Conservation (phyloP, 2,113 vertebrate genomes). For the Myiozetetes cayanensis region DNA sequence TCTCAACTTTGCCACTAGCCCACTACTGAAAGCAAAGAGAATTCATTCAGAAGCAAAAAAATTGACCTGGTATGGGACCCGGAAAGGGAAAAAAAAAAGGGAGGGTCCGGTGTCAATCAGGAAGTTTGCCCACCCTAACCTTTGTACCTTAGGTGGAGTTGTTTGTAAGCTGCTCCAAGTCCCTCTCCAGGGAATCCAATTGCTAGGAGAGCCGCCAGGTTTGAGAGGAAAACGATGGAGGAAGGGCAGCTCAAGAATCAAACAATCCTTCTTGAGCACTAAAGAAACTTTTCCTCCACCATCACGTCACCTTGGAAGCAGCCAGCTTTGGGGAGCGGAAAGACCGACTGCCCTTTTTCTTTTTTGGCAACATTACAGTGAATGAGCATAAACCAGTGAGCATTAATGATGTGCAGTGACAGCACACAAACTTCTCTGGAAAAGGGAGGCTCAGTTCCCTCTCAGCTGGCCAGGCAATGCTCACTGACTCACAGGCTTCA, state of each 20-base stretch:
- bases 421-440: slow-evolving; percentile 47
- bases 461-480: slow-evolving; percentile 28
- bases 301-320: slow-evolving; percentile 16
- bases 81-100: slow-evolving; percentile 6
- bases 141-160: slow-evolving; percentile 63
- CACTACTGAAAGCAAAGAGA: not conserved
- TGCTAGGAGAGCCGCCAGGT: not conserved
- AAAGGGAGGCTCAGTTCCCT: slow-evolving; percentile 6
- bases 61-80: not conserved
- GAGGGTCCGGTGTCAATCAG: not conserved
- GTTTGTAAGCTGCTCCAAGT: slow-evolving; percentile 4
- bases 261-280: not conserved
- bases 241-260: slow-evolving; percentile 23
- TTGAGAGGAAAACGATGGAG: slow-evolving; percentile 13
- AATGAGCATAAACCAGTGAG: slow-evolving; percentile 12
- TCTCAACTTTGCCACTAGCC: not conserved
- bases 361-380: slow-evolving; percentile 40
- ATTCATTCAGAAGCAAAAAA: not conserved
- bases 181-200: slow-evolving; percentile 22
- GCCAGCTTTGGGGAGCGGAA: not conserved
- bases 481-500: slow-evolving; percentile 48
- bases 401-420: slow-evolving; percentile 44
- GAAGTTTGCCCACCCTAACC: slow-evolving; percentile 54
- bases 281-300: not conserved
- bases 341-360: slow-evolving; percentile 7